Conservation (phyloP, 2,888 invertebrate species). For the Agonopterix arenella region DNA sequence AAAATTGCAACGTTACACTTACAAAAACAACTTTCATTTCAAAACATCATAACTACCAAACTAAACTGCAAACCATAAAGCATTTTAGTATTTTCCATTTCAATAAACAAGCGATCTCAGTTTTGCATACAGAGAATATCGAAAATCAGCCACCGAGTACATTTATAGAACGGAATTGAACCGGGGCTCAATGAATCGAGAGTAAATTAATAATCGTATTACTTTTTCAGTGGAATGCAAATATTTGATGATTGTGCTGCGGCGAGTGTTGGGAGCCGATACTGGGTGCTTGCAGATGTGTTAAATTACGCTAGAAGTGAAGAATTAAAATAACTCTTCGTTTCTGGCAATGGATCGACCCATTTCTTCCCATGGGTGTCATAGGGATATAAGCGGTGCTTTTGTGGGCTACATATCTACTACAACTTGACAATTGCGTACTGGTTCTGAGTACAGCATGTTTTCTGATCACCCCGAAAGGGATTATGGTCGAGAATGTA, state of each 20-base stretch:
- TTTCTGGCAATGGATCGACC: too few relatives aligned
- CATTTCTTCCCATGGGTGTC: too few relatives aligned
- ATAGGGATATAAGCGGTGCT: too few relatives aligned
- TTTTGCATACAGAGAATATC: constrained; percentile 47
- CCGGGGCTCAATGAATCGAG: constrained; percentile 52
- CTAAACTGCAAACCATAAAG: too few relatives aligned
- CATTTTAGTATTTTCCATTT: constrained; percentile 21
- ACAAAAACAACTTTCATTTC: constrained; percentile 10
- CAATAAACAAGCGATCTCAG: constrained; percentile 38
- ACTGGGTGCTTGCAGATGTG: constrained; percentile 19
- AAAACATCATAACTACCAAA: neutral
- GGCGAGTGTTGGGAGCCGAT: constrained; percentile 47
- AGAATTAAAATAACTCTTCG: too few relatives aligned
- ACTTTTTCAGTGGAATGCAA: constrained; percentile 72
- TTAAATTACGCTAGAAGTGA: neutral
- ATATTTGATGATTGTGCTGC: constrained; percentile 71
- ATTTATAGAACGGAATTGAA: constrained; percentile 50
- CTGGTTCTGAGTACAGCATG: too few relatives aligned
- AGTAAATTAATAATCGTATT: constrained; percentile 74
- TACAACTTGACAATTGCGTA: too few relatives aligned
- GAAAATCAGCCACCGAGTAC: constrained; percentile 25
- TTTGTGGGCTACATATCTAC: too few relatives aligned
- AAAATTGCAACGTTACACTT: neutral
- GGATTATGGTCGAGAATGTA: too few relatives aligned
- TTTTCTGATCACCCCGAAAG: too few relatives aligned